phyloP scores from a whole-genome alignment of 1,140 invertebrate species.

The Drosophila pruinosa region DNA sequence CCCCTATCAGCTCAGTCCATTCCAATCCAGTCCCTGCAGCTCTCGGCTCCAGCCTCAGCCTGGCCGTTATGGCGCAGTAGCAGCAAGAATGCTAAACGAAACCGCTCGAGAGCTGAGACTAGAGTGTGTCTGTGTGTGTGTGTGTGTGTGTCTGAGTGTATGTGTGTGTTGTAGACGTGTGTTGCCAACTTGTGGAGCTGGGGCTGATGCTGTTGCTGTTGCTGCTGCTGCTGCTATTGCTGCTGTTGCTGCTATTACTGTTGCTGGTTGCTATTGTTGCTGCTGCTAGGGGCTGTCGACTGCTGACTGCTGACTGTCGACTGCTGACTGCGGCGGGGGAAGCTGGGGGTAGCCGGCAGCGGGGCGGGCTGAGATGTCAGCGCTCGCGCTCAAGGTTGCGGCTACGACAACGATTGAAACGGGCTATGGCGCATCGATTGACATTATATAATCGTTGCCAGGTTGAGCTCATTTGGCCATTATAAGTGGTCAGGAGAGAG shows the following conservation, averaged over 20 bases:
- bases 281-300: background rate
- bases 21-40: background rate
- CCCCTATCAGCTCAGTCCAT: background rate
- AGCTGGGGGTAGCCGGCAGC: background rate
- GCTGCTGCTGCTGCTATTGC: background rate
- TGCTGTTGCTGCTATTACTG: conserved; percentile 30
- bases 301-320: no score
- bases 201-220: background rate
- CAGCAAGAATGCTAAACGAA: conserved; percentile 71
- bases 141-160: background rate
- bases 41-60: conserved; percentile 4
- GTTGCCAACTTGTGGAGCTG: conserved; percentile 41
- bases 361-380: conserved; percentile 52
- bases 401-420: conserved; percentile 15
- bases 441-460: conserved; percentile 66
- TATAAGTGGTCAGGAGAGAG: conserved; percentile 20
- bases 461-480: conserved; percentile 56
- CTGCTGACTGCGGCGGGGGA: background rate
- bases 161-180: no score
- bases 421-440: conserved; percentile 63
- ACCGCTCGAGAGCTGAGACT: conserved; percentile 47
- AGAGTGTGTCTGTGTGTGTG: background rate
- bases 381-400: conserved; percentile 68
- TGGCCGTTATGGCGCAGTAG: conserved; percentile 61
- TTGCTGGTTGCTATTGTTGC: background rate